Percentiles rank a stretch among this genome's conserved stretches.
Conservation (phyloP, 2,797 vertebrate species). For the Hylomyscus alleni region DNA sequence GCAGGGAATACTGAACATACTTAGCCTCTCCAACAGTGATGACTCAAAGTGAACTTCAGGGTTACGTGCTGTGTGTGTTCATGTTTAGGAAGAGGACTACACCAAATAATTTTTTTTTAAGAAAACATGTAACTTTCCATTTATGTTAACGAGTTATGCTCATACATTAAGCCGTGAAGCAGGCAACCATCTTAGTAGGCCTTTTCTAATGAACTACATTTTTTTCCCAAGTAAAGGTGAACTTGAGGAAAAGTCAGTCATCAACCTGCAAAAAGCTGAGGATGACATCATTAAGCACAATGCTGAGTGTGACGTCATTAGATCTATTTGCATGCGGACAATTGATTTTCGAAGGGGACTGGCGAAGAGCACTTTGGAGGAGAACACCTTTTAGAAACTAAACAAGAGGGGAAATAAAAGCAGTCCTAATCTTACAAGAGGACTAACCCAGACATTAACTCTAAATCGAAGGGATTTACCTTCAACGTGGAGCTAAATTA, state of each 20-base stretch:
- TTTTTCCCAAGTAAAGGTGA: conserved; percentile 10
- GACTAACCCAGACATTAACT: not conserved
- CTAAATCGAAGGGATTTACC: conserved; percentile 18
- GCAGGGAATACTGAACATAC: not conserved
- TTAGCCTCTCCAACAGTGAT: not conserved
- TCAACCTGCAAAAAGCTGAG: not conserved
- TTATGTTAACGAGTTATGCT: not conserved
- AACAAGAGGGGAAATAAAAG: not conserved
- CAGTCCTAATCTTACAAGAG: not conserved
- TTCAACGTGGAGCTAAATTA: not conserved
- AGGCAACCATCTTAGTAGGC: not conserved
- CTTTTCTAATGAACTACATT: conserved; percentile 4
- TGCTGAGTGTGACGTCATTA: not conserved
- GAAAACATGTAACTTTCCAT: not conserved
- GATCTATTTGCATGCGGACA: not conserved
- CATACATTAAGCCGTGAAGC: not conserved
- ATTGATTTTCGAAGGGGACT: conserved; percentile 17
- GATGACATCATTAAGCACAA: not conserved
- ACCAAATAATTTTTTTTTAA: not conserved
- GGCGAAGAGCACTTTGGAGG: not conserved
- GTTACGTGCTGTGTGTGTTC: not conserved
- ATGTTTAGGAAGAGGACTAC: not conserved
- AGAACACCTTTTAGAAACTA: not conserved
- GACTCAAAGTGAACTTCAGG: not conserved
- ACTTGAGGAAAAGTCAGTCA: conserved; percentile 4